Evolutionary conservation across 2,888 invertebrate genomes (phyloP), one percentile per base, ranked within the genome.

Genomic region (Vanessa cardui): DNA sequence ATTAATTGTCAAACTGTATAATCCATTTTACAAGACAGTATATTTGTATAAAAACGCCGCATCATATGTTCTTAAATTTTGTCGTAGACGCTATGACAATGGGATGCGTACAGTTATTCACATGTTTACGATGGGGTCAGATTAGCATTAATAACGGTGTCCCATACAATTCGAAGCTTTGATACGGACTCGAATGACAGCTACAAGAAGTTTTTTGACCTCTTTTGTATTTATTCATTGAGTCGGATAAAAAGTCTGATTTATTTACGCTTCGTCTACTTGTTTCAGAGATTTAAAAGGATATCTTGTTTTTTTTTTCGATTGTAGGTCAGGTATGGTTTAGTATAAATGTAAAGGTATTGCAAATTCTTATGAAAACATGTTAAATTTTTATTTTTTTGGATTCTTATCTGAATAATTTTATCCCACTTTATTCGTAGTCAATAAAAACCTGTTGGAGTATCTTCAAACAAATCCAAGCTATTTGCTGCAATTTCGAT

Each of bases 151-250:
- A 69, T 71, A 68, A 66, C 71, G 69, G 72, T 69, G 54, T 61
- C 46, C 58, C 60, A 67, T 52, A 64, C 66, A 66, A 66, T 65
- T 64, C 39, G 46, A 68, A 66, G 49, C 66, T 64, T 76, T 70
- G 72, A 75, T 73, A 68, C 58, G 66, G 68, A 74, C 74, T 76
- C 67, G 73, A 66, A 66, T 73, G 62, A 60, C 69, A 68, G 56
- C 69, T 66, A 71, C 26, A 49, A 58, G 58, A 78, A 79, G 83
- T 80, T 83, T 79, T 73, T 81, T 79, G 78, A 80, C 80, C 80
- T 72, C 74, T 70, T 72, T 75, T 72, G 69, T 76, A 39, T 73
- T 69, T 71, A 65, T 63, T 59, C 26, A 63, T 60, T 59, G 18
- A 54, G 49, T 39, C 20, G 52, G 50, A 21, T 62, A 47, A 26